Conservation (phyloP, 2,113 vertebrate species). For the Cyprinodon tularosa region DNA sequence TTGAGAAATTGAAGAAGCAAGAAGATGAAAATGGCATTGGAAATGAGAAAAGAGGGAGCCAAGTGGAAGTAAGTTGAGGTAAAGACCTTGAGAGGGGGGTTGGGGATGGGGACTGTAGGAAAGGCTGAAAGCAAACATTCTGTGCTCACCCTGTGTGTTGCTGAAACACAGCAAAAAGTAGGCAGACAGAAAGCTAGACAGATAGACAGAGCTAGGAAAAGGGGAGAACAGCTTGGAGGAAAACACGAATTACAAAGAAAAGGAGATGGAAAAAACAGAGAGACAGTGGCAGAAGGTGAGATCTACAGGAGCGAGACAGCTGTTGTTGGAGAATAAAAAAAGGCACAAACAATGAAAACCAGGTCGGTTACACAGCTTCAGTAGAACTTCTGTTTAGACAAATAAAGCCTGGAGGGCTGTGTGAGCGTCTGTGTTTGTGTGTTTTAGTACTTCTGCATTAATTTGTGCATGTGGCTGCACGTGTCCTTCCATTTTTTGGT, state of each 20-base stretch:
- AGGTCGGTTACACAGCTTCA: constrained; percentile 47
- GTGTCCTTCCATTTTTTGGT: constrained; percentile 13
- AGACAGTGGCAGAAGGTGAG: constrained; percentile 30
- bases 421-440: constrained; percentile 46
- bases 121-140: constrained; percentile 12
- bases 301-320: constrained; percentile 53
- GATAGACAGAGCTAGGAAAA: constrained; percentile 30
- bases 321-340: constrained; percentile 49
- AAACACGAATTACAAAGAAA: constrained; percentile 50
- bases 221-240: constrained; percentile 38
- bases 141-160: constrained; percentile 36
- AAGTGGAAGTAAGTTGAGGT: constrained; percentile 24
- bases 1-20: constrained; percentile 17
- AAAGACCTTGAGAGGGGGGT: neutral
- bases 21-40: neutral
- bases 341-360: constrained; percentile 46
- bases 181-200: constrained; percentile 18
- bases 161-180: constrained; percentile 43
- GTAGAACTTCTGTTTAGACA: constrained; percentile 61
- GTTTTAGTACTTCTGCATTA: constrained; percentile 37
- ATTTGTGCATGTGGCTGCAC: constrained; percentile 35
- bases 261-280: constrained; percentile 27
- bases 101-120: neutral
- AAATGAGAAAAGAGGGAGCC: constrained; percentile 1
- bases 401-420: constrained; percentile 59